A percentile compares a stretch with the other conserved stretches of the same genome.
phyloP scores from a whole-genome alignment of 53 echinoderm and acorn worm genomes.

The Echinometra lucunter region DNA sequence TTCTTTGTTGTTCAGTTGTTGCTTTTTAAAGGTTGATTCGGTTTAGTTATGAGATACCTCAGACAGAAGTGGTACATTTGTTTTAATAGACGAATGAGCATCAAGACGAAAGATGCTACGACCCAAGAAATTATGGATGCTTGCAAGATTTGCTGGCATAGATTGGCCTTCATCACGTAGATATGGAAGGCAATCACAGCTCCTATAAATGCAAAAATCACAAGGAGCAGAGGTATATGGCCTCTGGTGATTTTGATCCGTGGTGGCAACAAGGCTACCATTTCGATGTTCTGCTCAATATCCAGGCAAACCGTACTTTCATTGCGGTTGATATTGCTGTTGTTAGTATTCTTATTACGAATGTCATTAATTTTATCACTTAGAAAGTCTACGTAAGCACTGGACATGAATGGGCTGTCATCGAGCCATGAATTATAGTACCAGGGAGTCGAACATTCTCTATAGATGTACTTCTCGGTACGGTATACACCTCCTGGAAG shows the following conservation, averaged over 20 bases:
- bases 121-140: neutral
- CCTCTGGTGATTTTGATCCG: neutral
- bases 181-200: neutral
- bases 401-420: neutral
- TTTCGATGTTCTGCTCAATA: neutral
- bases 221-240: neutral
- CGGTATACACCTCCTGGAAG: neutral
- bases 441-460: neutral
- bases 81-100: slow-evolving; percentile 1
- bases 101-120: neutral
- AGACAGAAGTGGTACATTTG: neutral
- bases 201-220: neutral
- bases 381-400: neutral
- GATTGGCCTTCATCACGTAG: neutral
- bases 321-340: slow-evolving; percentile 7
- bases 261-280: neutral
- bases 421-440: neutral
- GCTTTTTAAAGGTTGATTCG: neutral
- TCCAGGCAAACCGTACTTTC: neutral
- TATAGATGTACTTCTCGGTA: neutral
- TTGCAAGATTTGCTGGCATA: neutral
- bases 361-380: neutral
- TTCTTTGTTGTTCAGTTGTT: neutral
- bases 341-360: neutral
- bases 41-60: neutral